Base-by-base conservation (phyloP, 2,797 vertebrate species). In the Sebastes ruberrimus region DNA sequence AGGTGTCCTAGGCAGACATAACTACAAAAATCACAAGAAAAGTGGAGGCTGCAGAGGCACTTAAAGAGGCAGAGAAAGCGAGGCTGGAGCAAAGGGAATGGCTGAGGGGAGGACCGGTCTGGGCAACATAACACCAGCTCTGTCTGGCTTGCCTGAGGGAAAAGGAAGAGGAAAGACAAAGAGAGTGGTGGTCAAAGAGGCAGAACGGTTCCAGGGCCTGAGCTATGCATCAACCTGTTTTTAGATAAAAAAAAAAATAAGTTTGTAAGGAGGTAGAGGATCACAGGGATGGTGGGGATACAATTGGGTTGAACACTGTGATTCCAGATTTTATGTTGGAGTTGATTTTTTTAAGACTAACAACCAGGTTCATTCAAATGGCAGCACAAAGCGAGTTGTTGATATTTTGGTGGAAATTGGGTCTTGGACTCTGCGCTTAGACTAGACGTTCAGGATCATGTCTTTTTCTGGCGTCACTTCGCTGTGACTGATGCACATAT, bases 1-100 rank as follows among this genome's bases (percentile, higher is more conserved):
- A 78, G 81, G 71, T 71, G 63, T 82, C 76, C 72, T 28, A 7
- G 9, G 23, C 32, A 84, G 73, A 56, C 53, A 74, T 74, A 49
- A 27, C 66, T 63, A 23, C 70, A 82, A 75, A 60, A 74, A 61
- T 60, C 76, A 59, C 8, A 46, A 77, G 78, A 64, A 62, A 75
- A 70, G 62, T 27, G 46, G 55, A 63, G 49, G 83, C 70, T 61
- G 27, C 18, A 38, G 56, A 78, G 55, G 32, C 74, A 76, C 52
- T 66, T 27, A 64, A 46, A 71, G 65, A 67, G 52, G 30, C 57
- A 46, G n/a, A 63, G 63, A 35, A 70, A 80, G 59, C 59, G 61
- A 25, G 38, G 32, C 49, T 71, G 46, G 28, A 71, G 74, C 14
- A 52, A 68, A 78, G 72, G 28, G 27, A 71, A 57, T n/a, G 57